Evolutionary conservation across 1,140 invertebrate species (phyloP).

Genomic region (Bombus waltoni): DNA sequence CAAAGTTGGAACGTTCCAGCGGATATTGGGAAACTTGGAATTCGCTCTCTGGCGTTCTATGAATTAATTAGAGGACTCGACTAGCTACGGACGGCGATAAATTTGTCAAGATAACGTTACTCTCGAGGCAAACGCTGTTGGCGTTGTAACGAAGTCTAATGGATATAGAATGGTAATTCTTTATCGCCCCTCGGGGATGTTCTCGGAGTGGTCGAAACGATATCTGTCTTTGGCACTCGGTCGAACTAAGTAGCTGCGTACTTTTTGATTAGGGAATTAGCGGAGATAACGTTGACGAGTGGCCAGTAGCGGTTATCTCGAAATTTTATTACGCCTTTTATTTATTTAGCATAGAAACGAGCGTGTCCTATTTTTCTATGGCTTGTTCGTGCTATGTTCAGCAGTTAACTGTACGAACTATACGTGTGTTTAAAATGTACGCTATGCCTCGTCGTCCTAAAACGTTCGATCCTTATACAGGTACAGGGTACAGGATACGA

Average conservation of each 20-base stretch:
- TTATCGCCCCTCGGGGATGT: background rate
- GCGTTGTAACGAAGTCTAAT: background rate
- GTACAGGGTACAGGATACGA: too few species aligned
- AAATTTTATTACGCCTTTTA: background rate
- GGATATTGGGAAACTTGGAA: background rate
- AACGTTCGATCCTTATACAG: too few species aligned
- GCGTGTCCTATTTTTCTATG: background rate
- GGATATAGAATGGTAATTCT: background rate
- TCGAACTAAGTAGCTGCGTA: background rate
- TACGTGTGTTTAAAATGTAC: too few species aligned
- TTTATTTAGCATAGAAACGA: too few species aligned
- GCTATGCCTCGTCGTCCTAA: too few species aligned
- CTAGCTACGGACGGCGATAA: background rate
- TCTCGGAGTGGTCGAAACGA: too few species aligned
- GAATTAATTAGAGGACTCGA: conserved; percentile 23
- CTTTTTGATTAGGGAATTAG: background rate
- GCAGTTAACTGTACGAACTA: too few species aligned
- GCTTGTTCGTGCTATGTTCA: background rate
- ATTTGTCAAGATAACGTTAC: background rate
- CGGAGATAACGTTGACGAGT: background rate
- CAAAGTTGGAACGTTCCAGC: background rate
- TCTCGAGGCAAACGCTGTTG: background rate
- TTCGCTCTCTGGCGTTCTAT: background rate
- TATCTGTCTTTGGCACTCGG: background rate
- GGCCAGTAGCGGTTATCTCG: background rate